A percentile compares a stretch with the other conserved stretches of the same genome.
Evolutionary conservation across 1,140 invertebrate genomes (phyloP).

Genomic region (Gonatopus flavifemur): DNA sequence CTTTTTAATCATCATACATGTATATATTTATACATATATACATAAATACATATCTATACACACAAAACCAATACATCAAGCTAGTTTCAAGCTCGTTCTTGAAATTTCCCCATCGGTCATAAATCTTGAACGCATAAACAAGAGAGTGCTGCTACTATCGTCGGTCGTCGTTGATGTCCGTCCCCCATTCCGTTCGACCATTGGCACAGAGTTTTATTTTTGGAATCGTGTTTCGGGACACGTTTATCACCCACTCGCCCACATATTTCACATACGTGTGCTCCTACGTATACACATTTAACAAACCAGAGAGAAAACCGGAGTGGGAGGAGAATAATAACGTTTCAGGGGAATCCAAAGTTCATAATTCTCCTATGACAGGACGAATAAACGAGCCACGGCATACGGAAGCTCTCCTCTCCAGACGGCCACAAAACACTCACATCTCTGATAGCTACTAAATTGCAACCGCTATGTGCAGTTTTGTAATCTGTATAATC

Average conservation of each 20-base stretch:
- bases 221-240: slow-evolving; percentile 14
- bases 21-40: too few species aligned
- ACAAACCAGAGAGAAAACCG: not conserved
- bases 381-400: slow-evolving; percentile 37
- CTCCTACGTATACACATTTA: not conserved
- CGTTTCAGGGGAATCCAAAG: not conserved
- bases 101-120: slow-evolving; percentile 15
- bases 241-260: slow-evolving; percentile 21
- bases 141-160: not conserved
- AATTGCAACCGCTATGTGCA: slow-evolving; percentile 32
- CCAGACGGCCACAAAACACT: slow-evolving; percentile 43
- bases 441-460: slow-evolving; percentile 44
- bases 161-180: too few species aligned
- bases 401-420: slow-evolving; percentile 32
- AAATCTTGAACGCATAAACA: slow-evolving; percentile 6
- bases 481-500: slow-evolving; percentile 10
- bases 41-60: too few species aligned
- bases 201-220: slow-evolving; percentile 15
- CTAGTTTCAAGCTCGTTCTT: slow-evolving; percentile 15
- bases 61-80: slow-evolving; percentile 7
- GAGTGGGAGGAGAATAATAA: not conserved
- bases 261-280: slow-evolving; percentile 5
- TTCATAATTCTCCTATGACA: slow-evolving; percentile 44
- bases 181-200: too few species aligned
- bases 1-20: slow-evolving; percentile 32